Percentiles rank a stretch among this genome's conserved stretches.
Evolutionary conservation across 2,113 vertebrate genomes (phyloP).

Genomic region (Bungarus multicinctus): DNA sequence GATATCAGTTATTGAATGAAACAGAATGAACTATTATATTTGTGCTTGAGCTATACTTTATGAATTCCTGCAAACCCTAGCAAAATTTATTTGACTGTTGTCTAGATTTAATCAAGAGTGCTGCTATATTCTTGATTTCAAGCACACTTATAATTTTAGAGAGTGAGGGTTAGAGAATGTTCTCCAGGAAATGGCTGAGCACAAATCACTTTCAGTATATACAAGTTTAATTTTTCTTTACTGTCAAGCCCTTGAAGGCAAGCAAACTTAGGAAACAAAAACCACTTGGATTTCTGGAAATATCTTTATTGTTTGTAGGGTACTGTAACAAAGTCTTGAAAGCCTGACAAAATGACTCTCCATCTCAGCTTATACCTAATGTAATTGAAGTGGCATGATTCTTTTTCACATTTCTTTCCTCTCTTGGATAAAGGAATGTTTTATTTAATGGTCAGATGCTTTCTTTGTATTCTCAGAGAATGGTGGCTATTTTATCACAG

Average conservation of each 20-base stretch:
- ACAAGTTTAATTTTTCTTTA: constrained; percentile 19
- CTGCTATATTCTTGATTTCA: background rate
- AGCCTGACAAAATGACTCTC: background rate
- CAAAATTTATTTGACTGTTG: background rate
- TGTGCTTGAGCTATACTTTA: background rate
- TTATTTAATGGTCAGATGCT: background rate
- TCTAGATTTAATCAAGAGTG: background rate
- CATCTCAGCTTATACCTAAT: background rate
- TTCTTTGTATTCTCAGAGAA: background rate
- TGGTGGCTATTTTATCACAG: background rate
- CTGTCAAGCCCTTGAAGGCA: background rate
- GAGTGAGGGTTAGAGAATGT: background rate
- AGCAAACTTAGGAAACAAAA: background rate
- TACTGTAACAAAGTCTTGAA: background rate
- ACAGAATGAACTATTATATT: background rate
- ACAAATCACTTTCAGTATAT: background rate
- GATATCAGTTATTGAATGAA: background rate
- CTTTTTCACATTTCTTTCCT: background rate
- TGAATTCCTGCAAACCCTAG: background rate
- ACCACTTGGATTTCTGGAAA: background rate
- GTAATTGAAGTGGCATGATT: background rate
- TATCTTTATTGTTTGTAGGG: background rate
- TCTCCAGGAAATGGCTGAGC: background rate
- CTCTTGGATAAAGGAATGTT: background rate
- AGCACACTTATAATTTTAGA: background rate